phyloP scores from a whole-genome alignment of 2,888 invertebrate genomes.

The Alcis repandata region DNA sequence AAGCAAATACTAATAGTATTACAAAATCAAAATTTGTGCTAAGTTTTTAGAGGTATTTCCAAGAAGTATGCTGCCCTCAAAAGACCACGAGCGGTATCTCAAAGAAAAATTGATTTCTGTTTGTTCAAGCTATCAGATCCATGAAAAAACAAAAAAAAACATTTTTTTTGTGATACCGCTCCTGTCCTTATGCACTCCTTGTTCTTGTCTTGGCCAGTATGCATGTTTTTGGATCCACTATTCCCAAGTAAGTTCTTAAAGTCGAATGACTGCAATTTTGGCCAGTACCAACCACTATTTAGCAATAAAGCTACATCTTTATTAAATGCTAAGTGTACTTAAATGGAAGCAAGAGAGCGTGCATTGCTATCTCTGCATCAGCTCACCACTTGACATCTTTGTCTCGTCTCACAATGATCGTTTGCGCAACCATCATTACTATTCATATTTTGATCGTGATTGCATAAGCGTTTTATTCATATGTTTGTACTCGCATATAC shows the following conservation, averaged over 20 bases:
- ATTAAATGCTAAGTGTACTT: conserved; percentile 20
- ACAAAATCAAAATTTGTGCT: too few species aligned
- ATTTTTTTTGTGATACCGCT: too few species aligned
- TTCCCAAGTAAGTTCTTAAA: too few species aligned
- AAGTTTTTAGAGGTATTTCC: too few species aligned
- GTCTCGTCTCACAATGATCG: conserved; percentile 31
- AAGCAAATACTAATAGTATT: not conserved
- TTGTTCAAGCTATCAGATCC: too few species aligned
- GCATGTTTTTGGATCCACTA: too few species aligned
- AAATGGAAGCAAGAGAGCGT: conserved; percentile 23
- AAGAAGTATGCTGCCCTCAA: too few species aligned
- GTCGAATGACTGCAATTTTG: not conserved
- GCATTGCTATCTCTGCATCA: conserved; percentile 10
- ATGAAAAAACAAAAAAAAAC: too few species aligned
- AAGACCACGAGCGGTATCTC: too few species aligned
- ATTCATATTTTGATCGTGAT: conserved; percentile 33
- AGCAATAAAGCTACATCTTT: conserved; percentile 15
- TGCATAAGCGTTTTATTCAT: conserved; percentile 20
- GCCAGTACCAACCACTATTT: not conserved
- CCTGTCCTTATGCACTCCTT: too few species aligned
- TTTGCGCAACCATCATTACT: conserved; percentile 31
- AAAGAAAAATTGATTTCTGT: too few species aligned
- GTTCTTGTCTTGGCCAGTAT: too few species aligned
- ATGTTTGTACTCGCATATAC: not conserved
- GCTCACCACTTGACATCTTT: conserved; percentile 31